Base-by-base conservation (phyloP, 2,888 invertebrate species). In the Lasioglossum vierecki region DNA sequence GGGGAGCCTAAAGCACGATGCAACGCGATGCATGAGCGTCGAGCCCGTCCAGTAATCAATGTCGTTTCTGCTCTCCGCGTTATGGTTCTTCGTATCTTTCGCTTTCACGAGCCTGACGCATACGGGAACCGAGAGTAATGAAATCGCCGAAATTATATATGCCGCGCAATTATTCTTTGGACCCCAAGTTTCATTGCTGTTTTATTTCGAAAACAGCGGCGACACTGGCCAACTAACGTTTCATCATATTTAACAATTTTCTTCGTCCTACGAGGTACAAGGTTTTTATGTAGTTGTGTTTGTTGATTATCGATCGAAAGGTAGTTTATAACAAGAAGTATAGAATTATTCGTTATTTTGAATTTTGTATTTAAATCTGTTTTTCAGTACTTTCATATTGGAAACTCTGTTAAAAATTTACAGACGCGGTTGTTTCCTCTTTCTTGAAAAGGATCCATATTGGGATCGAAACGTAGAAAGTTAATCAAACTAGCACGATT, bases 21-120 rank as follows among this genome's bases (percentile, higher is more conserved):
- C 66, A 9, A 30, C 30, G 22, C 66, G 66, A 35, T 35, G 66
- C 18, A 22, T 18, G 3, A 35, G 18, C 26, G 2, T 13, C 30
- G 66, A 35, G 66, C 66, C 35, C 35, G 9, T 66, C 35, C 18
- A 66, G 66, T 66, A 66, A 66, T 66, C 66, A 66, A 66, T 66
- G 66, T 22, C 66, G 66, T 35, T 66, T 18, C 18, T 30, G 35
- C 66, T 9, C 66, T 35, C 35, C 22, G 66, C 8, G 63, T 63
- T 63, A 63, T 63, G 63, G 15, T 15, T 30, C 15, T n/a, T 15
- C 63, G 66, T 15, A 9, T 30, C 18, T 18, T 66, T 35, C 22
- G 35, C 22, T 66, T 66, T 6, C 18, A 35, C 66, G 22, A 22
- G 53, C 22, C 8, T 8, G 22, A 9, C 18, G 30, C 66, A 8